phyloP scores from a whole-genome alignment of 2,888 invertebrate genomes.

The Glyphotaelius pellucidus region DNA sequence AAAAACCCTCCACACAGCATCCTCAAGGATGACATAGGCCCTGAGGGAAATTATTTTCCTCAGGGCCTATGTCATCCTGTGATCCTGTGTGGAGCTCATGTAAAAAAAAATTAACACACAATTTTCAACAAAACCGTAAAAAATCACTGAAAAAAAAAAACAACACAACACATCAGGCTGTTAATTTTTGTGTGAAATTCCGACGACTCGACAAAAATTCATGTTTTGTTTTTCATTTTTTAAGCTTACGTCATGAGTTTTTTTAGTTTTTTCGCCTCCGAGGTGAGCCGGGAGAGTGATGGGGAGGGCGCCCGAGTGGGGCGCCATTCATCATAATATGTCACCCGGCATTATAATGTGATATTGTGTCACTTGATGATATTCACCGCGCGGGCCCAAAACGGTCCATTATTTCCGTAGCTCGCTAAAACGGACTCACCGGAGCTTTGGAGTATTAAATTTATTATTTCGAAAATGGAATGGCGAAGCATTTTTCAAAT shows the following conservation, averaged over 20 bases:
- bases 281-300: neutral
- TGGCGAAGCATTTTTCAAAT: neutral
- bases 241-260: neutral
- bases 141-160: neutral
- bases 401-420: neutral
- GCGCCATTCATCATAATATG: neutral
- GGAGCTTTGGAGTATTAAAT: neutral
- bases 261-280: neutral
- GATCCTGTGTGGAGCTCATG: too few relatives aligned
- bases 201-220: neutral
- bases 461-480: neutral
- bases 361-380: slow-evolving; percentile 2
- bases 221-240: neutral
- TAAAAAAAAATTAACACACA: too few relatives aligned
- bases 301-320: neutral
- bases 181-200: neutral
- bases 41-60: too few relatives aligned
- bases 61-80: too few relatives aligned
- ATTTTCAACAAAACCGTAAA: neutral
- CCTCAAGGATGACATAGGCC: too few relatives aligned
- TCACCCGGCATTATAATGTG: neutral
- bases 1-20: too few relatives aligned
- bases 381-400: neutral
- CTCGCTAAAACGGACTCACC: neutral
- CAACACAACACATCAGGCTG: neutral